Base-by-base conservation (phyloP, 1,140 invertebrate species). In the Rhagoletis pomonella region DNA sequence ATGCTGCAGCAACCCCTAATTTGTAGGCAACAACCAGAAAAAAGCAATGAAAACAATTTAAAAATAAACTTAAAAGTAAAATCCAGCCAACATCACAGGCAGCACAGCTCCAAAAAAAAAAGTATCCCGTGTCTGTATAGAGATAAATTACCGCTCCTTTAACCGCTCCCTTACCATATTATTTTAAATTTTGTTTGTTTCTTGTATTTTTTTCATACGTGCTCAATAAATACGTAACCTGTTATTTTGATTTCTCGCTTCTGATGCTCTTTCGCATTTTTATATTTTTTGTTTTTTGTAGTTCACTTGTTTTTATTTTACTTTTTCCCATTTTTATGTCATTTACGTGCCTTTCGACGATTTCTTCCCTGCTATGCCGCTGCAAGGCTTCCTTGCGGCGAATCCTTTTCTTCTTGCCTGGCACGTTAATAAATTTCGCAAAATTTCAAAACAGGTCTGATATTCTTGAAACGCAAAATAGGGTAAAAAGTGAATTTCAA, bases 241-340 rank as follows among this genome's bases (percentile, higher is more conserved):
- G 73, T 81, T 81, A 81, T 81, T 81, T 81, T 81, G 73, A 81
- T 81, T 81, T 81, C 47, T 81, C 55, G 47, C 47, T 81, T 81
- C 55, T 17, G 19, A 14, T 14, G 47, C 47, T 58, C 17, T 7
- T 29, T 55, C 73, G 47, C 47, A 55, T 81, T 73, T 47, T 81
- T 81, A 12, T 55, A 47, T 55, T 2, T 3, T n/a, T 55, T 58
- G n/a, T 81, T 81, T 9, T 17, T 81, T 19, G n/a, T 77, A 77
- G 17, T 77, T 77, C 39, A 39, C 12, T 29, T 29, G 29, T 29
- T 29, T 29, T 55, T 81, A 19, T 55, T 73, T 9, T 67, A 10
- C 42, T 39, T 73, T 73, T 73, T 2, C 10, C 42, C 47, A 81
- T 2, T 81, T 81, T 19, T 81, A 81, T 81, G 73, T 29, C 73